phyloP scores from a whole-genome alignment of 2,797 vertebrate species.

The Chaenodraco wilsoni region DNA sequence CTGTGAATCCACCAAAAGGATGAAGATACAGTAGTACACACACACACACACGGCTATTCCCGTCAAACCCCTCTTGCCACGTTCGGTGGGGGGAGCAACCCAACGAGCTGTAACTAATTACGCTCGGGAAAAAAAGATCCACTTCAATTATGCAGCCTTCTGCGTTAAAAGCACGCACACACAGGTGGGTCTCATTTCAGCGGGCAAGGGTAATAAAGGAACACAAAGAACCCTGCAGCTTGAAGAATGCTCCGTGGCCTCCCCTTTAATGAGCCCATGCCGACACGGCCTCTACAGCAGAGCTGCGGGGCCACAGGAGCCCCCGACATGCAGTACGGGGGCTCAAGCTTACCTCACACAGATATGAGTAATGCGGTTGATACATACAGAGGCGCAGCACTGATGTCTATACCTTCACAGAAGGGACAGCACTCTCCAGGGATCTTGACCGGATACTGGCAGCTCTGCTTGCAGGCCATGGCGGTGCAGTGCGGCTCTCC shows the following conservation, averaged over 20 bases:
- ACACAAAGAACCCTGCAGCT: constrained; percentile 78
- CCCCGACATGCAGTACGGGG: constrained; percentile 39
- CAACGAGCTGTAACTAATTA: constrained; percentile 81
- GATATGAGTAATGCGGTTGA: background rate
- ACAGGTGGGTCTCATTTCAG: constrained; percentile 83
- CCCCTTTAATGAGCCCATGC: constrained; percentile 79
- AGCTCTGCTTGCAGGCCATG: constrained; percentile 89
- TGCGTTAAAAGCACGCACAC: constrained; percentile 55
- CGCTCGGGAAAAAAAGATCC: constrained; percentile 60
- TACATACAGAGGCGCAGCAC: background rate
- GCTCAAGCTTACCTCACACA: constrained; percentile 21
- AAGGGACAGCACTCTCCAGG: constrained; percentile 88
- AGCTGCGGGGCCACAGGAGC: constrained; percentile 52
- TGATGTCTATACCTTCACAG: constrained; percentile 81
- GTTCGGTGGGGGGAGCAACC: constrained; percentile 62
- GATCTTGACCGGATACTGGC: constrained; percentile 86
- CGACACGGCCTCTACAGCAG: constrained; percentile 59
- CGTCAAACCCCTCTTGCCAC: constrained; percentile 44
- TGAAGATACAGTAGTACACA: background rate
- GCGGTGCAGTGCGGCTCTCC: constrained; percentile 86
- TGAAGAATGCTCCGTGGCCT: constrained; percentile 76
- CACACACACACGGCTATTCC: constrained; percentile 11
- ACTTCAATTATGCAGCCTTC: constrained; percentile 73
- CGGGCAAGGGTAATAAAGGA: constrained; percentile 77
- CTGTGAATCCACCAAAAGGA: constrained; percentile 32